Percentiles rank a stretch among this genome's conserved stretches.
These are phyloP conservation scores for Coreoperca whiteheadi DNA, from an alignment of 2,113 vertebrate genomes.

Conservation along the genomic window DNA sequence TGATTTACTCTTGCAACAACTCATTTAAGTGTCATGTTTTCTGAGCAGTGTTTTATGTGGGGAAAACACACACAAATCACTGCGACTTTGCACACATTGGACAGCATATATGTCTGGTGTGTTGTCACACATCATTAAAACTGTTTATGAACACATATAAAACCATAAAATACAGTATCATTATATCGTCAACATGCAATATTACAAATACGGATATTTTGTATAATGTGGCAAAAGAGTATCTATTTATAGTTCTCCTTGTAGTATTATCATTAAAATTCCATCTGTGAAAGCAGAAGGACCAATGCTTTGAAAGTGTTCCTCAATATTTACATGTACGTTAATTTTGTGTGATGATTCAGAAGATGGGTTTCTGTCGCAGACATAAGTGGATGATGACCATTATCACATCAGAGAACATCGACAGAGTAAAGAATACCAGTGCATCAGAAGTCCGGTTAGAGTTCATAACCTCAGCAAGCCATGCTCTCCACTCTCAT, in stretches of 20 bases:
- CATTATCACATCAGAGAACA: slow-evolving; percentile 37
- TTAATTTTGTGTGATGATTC: slow-evolving; percentile 22
- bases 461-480: slow-evolving; percentile 48
- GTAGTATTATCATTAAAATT: background rate
- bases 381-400: slow-evolving; percentile 41
- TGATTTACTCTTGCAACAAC: background rate
- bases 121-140: background rate
- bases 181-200: background rate
- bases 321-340: background rate
- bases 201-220: background rate
- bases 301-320: background rate
- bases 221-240: background rate
- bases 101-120: background rate
- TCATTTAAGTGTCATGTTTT: background rate
- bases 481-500: slow-evolving; percentile 31
- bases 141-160: background rate
- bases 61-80: background rate
- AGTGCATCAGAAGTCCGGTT: slow-evolving; percentile 36
- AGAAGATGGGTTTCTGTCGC: slow-evolving; percentile 12
- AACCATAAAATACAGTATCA: background rate
- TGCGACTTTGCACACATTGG: background rate
- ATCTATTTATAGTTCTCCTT: background rate
- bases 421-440: slow-evolving; percentile 41
- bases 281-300: background rate
- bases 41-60: background rate